A percentile compares a stretch with the other conserved stretches of the same genome.
Conservation (phyloP, 2,888 invertebrate species). For the Hirtodrosophila duncani region DNA sequence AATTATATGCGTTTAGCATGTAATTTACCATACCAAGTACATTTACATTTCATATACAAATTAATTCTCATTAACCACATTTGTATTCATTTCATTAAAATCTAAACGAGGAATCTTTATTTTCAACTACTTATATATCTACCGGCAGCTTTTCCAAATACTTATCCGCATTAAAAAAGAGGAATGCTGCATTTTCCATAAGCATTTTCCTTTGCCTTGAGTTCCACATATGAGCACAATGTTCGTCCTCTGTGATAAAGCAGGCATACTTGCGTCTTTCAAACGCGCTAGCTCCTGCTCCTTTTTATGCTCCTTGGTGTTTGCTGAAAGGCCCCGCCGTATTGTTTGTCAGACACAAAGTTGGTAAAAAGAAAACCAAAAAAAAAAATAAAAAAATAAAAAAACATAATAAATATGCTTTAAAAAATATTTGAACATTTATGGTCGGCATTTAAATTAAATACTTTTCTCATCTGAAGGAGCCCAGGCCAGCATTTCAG, state of each 20-base stretch:
- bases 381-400: no score
- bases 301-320: conserved; percentile 1
- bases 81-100: no score
- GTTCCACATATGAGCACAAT: conserved; percentile 28
- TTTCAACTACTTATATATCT: no score
- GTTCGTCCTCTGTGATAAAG: conserved; percentile 47
- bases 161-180: conserved; percentile 56
- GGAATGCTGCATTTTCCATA: conserved; percentile 62
- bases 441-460: conserved; percentile 57
- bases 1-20: no score
- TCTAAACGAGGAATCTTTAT: no score
- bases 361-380: no score
- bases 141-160: no score
- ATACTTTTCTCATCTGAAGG: conserved; percentile 34
- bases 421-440: conserved; percentile 50
- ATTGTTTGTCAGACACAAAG: conserved; percentile 65
- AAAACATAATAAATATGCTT: conserved; percentile 59
- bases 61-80: no score
- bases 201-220: conserved; percentile 34
- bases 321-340: conserved; percentile 15
- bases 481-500: no score
- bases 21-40: no score
- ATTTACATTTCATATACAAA: no score
- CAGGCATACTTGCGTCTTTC: conserved; percentile 42
- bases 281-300: conserved; percentile 3